These are phyloP conservation scores for Enteromius paludinosus DNA, from an alignment of 2,797 vertebrate species.

Conservation along the genomic window DNA sequence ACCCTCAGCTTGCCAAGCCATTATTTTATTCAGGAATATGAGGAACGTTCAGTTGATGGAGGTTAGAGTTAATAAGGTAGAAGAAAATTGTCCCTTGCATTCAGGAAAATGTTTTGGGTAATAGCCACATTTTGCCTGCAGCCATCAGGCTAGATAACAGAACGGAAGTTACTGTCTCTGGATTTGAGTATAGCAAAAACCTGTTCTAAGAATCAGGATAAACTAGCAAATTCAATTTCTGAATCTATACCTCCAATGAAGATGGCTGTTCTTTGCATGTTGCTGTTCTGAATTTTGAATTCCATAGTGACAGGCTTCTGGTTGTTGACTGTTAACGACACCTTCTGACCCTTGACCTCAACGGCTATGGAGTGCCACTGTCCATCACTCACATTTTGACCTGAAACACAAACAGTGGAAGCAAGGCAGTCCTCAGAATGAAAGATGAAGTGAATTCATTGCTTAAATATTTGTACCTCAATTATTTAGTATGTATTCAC, in stretches of 20 bases:
- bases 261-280: conserved; percentile 44
- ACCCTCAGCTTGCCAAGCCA: conserved; percentile 1
- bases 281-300: conserved; percentile 21
- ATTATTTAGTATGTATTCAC: background rate
- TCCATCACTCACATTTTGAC: conserved; percentile 55
- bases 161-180: conserved; percentile 5
- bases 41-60: conserved; percentile 5
- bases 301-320: conserved; percentile 46
- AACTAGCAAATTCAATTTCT: background rate
- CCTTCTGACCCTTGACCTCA: conserved; percentile 49
- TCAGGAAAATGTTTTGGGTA: conserved; percentile 39
- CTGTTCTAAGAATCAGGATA: background rate
- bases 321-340: conserved; percentile 53
- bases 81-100: conserved; percentile 41
- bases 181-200: conserved; percentile 16
- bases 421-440: background rate
- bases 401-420: conserved; percentile 40
- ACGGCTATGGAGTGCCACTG: conserved; percentile 56
- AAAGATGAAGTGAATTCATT: background rate
- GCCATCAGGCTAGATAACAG: conserved; percentile 21
- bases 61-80: conserved; percentile 37
- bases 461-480: background rate
- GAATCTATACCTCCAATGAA: conserved; percentile 54
- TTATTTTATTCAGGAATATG: conserved; percentile 27
- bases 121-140: conserved; percentile 31